Percentiles rank a stretch among this genome's conserved stretches.
phyloP scores from a whole-genome alignment of 2,888 invertebrate genomes.

The Caradrina kadenii region DNA sequence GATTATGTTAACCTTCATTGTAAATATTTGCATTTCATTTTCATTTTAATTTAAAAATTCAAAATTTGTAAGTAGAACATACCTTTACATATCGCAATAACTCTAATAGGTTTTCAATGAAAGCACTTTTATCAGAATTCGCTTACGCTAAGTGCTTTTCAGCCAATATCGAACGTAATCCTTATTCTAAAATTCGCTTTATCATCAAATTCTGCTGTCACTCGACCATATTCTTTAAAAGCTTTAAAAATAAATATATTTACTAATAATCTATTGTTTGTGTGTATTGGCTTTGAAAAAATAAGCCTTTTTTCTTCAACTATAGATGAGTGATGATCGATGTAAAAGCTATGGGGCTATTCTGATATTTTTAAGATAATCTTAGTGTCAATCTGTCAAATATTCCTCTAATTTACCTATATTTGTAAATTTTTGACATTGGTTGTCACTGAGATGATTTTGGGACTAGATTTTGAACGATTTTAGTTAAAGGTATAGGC shows the following conservation, averaged over 20 bases:
- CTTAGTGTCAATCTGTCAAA: too few species aligned
- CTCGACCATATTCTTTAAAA: background rate
- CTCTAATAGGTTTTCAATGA: slow-evolving; percentile 32
- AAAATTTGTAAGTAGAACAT: slow-evolving; percentile 11
- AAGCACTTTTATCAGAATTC: slow-evolving; percentile 40
- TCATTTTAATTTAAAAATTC: background rate
- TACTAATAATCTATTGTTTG: background rate
- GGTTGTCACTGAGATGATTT: too few species aligned
- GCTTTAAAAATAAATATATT: background rate
- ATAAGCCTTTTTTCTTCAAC: too few species aligned
- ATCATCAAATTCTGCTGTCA: slow-evolving; percentile 12
- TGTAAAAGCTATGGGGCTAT: too few species aligned
- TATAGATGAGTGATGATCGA: too few species aligned
- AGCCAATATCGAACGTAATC: slow-evolving; percentile 19
- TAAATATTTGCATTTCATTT: slow-evolving; percentile 27
- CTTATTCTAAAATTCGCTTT: slow-evolving; percentile 18
- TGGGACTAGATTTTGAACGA: too few species aligned
- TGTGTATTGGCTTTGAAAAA: too few species aligned
- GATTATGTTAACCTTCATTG: too few species aligned
- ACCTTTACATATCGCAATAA: slow-evolving; percentile 37
- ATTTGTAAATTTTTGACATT: too few species aligned
- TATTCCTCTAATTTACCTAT: too few species aligned
- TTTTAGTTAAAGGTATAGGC: too few species aligned
- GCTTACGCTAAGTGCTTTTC: slow-evolving; percentile 41
- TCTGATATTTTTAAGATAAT: too few species aligned